Base-by-base conservation (phyloP, 2,888 invertebrate species). In the Mystacides longicornis region DNA sequence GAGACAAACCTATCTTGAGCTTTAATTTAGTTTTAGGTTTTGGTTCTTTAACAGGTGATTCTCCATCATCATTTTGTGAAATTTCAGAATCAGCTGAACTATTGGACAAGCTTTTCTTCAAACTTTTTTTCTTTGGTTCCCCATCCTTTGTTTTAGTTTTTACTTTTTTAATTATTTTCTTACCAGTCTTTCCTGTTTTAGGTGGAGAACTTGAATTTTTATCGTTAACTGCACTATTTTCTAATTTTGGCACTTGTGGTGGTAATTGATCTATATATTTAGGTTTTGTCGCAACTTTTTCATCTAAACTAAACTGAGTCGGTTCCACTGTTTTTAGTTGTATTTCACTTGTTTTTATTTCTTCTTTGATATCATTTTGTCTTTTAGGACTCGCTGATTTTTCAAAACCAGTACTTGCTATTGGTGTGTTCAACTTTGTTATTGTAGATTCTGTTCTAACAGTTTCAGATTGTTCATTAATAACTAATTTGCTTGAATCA, bases 201-300 rank as follows among this genome's bases (percentile, higher is more conserved):
- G 37, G 21, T 27, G 57, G 33, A 18, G 57, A 54, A 3, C 51
- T 11, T 19, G 60, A 52, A 52, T 60, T 58, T 2, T 52, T 49
- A 21, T 50, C 23, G 2, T 54, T 33, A 7, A 37, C 16, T 2
- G 45, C 18, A 37, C 3, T 14, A n/a, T 4, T n/a, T 7, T 78
- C 78, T 18, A 67, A 16, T 65, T 78, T 78, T 19, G 78, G 78
- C 49, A 74, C 71, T 64, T 74, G 77, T 2, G 79, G 78, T 45
- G 78, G 78, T 61, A 78, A 64, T 60, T 76, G 72, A 64, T 71
- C 71, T 60, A 74, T 75, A 18, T 49, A 56, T 3, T 52, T 23
- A 23, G 22, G 14, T n/a, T 23, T 22, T 22, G 9, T 37, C n/a
- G 52, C 27, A 14, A 33, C 46, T 37, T 2, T 54, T 14, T 21